Evolutionary conservation across 2,888 invertebrate genomes (phyloP).

Genomic region (Apomyelois bistriatella): DNA sequence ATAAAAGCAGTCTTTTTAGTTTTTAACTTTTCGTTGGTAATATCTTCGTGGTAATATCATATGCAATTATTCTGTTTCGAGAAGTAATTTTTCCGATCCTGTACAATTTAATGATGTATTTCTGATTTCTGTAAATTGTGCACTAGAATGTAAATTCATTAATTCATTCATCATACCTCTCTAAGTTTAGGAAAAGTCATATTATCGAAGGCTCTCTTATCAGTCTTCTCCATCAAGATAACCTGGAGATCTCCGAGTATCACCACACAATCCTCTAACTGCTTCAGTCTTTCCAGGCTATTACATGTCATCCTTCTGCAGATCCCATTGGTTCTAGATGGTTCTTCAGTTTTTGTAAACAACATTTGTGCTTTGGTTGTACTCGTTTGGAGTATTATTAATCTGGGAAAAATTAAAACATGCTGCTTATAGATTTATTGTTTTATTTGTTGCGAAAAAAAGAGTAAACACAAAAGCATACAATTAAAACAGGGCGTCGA

Average conservation of each 20-base stretch:
- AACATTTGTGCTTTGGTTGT: not conserved
- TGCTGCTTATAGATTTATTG: too few species aligned
- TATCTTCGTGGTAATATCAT: too few species aligned
- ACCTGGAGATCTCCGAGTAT: conserved; percentile 90
- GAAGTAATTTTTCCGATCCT: too few species aligned
- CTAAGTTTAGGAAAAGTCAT: conserved; percentile 84
- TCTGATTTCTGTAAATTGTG: too few species aligned
- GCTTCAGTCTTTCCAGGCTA: conserved; percentile 24
- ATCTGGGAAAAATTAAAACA: not conserved
- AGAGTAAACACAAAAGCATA: too few species aligned
- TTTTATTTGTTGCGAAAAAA: too few species aligned
- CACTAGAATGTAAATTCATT: not conserved
- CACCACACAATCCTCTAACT: conserved; percentile 69
- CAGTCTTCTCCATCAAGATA: conserved; percentile 80
- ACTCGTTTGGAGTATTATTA: not conserved
- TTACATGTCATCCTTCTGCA: conserved; percentile 38
- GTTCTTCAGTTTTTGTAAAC: not conserved
- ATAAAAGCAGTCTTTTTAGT: too few species aligned
- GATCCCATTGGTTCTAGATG: conserved; percentile 29
- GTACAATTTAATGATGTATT: too few species aligned
- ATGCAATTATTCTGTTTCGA: too few species aligned
- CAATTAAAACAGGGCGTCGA: too few species aligned
- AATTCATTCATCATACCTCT: conserved; percentile 67
- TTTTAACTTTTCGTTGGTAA: too few species aligned
- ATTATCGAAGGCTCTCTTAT: conserved; percentile 63